These are phyloP conservation scores for Periparus ater DNA, from an alignment of 2,797 vertebrate species.

Conservation along the genomic window DNA sequence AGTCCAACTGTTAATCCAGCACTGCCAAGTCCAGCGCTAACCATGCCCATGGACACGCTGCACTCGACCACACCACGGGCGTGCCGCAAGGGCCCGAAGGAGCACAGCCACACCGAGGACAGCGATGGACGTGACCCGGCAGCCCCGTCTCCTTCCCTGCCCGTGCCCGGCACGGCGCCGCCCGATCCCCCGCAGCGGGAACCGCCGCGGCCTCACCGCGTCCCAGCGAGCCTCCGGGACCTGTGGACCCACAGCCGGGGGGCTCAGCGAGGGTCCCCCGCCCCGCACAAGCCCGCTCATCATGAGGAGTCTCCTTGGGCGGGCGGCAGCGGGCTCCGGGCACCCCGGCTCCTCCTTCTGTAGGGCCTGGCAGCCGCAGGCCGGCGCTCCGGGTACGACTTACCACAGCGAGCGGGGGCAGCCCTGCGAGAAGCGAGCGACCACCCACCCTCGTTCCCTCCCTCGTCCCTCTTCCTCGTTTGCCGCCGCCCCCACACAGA, in stretches of 20 bases:
- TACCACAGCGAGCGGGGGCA: background rate
- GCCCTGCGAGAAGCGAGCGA: background rate
- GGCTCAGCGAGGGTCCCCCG: too few species aligned
- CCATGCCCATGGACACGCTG: background rate
- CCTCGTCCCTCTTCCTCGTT: background rate
- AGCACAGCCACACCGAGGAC: background rate
- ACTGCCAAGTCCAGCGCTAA: background rate
- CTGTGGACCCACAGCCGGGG: background rate
- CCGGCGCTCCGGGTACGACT: background rate
- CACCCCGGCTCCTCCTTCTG: background rate
- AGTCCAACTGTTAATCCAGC: background rate
- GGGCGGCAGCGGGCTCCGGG: background rate
- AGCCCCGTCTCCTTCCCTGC: background rate
- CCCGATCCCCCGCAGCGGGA: rapidly evolving
- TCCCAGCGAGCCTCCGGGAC: background rate
- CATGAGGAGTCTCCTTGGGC: background rate
- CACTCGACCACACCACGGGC: rapidly evolving
- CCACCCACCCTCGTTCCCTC: background rate
- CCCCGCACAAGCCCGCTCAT: background rate
- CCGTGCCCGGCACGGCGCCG: background rate
- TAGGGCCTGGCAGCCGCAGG: background rate
- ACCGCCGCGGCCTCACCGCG: background rate
- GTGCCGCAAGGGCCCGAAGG: background rate
- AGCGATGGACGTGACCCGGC: background rate
- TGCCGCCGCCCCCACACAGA: background rate